These are phyloP conservation scores for Noctua janthe DNA, from an alignment of 2,888 invertebrate species.

Conservation along the genomic window DNA sequence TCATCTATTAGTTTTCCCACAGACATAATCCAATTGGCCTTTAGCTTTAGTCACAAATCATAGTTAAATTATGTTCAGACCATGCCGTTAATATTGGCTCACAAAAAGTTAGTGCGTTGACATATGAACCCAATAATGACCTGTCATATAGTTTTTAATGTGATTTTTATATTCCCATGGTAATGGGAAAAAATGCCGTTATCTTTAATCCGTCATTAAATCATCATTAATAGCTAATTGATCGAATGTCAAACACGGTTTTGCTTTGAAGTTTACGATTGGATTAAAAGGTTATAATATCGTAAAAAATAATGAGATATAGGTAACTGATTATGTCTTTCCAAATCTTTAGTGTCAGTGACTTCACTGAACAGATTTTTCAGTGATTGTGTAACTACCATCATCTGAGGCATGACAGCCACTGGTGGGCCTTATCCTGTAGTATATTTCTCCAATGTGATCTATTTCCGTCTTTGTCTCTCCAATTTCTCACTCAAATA, in stretches of 20 bases:
- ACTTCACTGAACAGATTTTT: neutral
- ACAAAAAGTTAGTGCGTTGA: conserved; percentile 44
- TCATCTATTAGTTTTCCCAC: neutral
- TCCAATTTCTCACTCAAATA: neutral
- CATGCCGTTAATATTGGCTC: conserved; percentile 15
- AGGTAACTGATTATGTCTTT: neutral
- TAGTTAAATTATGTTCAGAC: conserved; percentile 18
- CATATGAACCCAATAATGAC: conserved; percentile 49
- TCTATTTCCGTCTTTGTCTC: neutral
- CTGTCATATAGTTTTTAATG: conserved; percentile 31
- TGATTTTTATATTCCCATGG: conserved; percentile 29
- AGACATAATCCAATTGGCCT: conserved; percentile 20
- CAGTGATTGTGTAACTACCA: neutral
- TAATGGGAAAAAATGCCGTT: conserved; percentile 24
- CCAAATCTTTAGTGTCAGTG: neutral
- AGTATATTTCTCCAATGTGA: neutral
- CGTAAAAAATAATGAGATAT: neutral
- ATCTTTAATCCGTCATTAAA: conserved; percentile 36
- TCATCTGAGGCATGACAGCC: neutral
- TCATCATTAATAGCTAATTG: conserved; percentile 29
- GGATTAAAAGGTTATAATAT: conserved; percentile 7
- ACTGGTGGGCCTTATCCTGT: neutral
- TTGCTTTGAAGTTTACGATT: conserved; percentile 30
- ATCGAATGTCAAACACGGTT: conserved; percentile 15
- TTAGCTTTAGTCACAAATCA: conserved; percentile 42